Evolutionary conservation across 2,888 invertebrate species (phyloP).

Genomic region (Drosophila phalerata): DNA sequence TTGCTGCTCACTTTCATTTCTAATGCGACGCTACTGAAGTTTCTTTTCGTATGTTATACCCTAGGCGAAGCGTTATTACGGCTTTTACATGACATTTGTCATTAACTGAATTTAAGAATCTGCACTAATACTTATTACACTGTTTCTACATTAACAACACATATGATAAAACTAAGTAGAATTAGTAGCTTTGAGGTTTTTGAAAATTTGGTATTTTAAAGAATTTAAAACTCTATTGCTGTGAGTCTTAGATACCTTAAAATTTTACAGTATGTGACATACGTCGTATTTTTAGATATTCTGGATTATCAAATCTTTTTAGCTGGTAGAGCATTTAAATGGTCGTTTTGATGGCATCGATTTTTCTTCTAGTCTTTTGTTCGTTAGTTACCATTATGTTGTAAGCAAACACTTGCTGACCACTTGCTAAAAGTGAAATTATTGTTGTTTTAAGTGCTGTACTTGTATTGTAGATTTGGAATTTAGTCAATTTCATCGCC

Average conservation of each 20-base stretch:
- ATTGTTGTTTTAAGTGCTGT: constrained; percentile 57
- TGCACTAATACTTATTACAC: not conserved
- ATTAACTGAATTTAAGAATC: not conserved
- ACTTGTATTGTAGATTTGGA: constrained; percentile 10
- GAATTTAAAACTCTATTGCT: too few relatives aligned
- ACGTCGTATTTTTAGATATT: not conserved
- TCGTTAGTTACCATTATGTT: constrained; percentile 43
- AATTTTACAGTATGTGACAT: not conserved
- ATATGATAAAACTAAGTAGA: not conserved
- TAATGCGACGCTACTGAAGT: constrained; percentile 59
- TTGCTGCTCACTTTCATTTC: constrained; percentile 76
- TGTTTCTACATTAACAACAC: too few relatives aligned
- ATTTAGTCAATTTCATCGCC: constrained; percentile 11
- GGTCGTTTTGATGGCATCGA: not conserved
- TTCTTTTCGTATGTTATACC: constrained; percentile 65
- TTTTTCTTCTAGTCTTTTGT: constrained; percentile 30
- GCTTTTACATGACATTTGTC: constrained; percentile 45
- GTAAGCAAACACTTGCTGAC: constrained; percentile 38
- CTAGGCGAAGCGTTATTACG: constrained; percentile 37
- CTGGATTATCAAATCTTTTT: not conserved
- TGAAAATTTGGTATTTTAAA: too few relatives aligned
- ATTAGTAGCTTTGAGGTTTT: too few relatives aligned
- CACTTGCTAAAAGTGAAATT: constrained; percentile 79
- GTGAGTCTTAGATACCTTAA: too few relatives aligned
- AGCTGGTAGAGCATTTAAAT: constrained; percentile 21